Base-by-base conservation (phyloP, 2,888 invertebrate genomes). In the Eristalis tenax region DNA sequence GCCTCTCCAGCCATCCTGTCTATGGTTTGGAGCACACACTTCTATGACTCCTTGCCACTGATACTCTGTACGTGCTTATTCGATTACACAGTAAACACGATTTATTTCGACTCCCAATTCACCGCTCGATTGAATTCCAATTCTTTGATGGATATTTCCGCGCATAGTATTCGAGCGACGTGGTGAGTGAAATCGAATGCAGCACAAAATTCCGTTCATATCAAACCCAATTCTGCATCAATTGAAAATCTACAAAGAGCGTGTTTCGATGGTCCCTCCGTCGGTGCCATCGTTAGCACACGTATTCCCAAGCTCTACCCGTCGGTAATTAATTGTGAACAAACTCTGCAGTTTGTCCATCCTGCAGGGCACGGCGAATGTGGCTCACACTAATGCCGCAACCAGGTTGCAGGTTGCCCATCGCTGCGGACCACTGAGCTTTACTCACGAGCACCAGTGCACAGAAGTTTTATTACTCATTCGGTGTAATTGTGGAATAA, bases 271-370 rank as follows among this genome's bases (percentile, higher is more conserved):
- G 13, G 1, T 2, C 13, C 13, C 13, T 13, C 38, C 38, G 13
- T 38, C 13, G 2, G 38, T 13, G 13, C 13, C 38, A 32, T 10
- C 8, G 32, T 32, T 1, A 13, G 38, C 38, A 13, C 13, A 38
- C 38, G 38, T 38, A 4, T 13, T 38, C 38, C 13, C 8, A 4
- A 38, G 38, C 35, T 11, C 35, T 1, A 13, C 63, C 68, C 69
- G 77, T 85, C 77, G 69, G 78, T 70, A 78, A 82, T 86, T 78
- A 81, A 85, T 81, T 77, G 81, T 81, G 65, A 64, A 76, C 68
- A 73, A 59, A 77, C 73, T 66, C 69, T 38, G 40, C 23, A 56
- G 28, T 32, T 32, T 10, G 22, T 74, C 50, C 70, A 32, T 1
- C 11, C 22, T 22, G 1, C 22, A 28, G 4, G 10, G 35, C 18